phyloP scores from a whole-genome alignment of 2,113 vertebrate species.

The Upupa epops region DNA sequence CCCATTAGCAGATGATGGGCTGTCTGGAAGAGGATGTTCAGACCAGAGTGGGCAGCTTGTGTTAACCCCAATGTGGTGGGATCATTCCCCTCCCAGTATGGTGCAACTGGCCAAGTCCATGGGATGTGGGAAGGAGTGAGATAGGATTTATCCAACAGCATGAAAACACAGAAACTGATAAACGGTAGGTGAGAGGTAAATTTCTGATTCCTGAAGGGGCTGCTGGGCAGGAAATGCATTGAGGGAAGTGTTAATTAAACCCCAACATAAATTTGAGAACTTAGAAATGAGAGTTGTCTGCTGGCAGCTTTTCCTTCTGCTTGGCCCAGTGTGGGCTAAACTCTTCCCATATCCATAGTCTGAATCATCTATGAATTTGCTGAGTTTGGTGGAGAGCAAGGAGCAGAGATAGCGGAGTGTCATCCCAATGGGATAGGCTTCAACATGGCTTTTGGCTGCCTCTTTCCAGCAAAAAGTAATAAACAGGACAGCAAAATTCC shows the following conservation, averaged over 20 bases:
- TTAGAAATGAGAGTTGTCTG: neutral
- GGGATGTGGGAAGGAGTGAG: neutral
- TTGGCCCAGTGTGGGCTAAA: accelerated
- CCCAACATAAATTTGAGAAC: neutral
- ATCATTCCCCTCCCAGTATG: accelerated
- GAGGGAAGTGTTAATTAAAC: neutral
- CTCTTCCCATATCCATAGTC: accelerated
- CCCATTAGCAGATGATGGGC: constrained; percentile 79
- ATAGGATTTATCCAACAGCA: accelerated
- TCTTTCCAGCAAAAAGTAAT: neutral
- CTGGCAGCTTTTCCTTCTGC: neutral
- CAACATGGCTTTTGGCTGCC: neutral
- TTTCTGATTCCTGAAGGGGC: neutral
- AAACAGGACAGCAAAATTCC: neutral
- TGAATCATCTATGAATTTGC: neutral
- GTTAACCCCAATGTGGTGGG: constrained; percentile 46
- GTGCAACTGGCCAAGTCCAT: neutral
- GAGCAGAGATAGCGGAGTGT: neutral
- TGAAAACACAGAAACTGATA: accelerated
- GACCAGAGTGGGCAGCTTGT: constrained; percentile 62
- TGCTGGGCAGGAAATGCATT: neutral
- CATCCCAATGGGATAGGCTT: neutral
- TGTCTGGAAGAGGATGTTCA: constrained; percentile 76
- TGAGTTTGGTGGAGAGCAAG: neutral
- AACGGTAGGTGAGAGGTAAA: neutral